These are phyloP conservation scores for Schizopygopsis malacanthus DNA, from an alignment of 2,797 vertebrate species.

Conservation along the genomic window DNA sequence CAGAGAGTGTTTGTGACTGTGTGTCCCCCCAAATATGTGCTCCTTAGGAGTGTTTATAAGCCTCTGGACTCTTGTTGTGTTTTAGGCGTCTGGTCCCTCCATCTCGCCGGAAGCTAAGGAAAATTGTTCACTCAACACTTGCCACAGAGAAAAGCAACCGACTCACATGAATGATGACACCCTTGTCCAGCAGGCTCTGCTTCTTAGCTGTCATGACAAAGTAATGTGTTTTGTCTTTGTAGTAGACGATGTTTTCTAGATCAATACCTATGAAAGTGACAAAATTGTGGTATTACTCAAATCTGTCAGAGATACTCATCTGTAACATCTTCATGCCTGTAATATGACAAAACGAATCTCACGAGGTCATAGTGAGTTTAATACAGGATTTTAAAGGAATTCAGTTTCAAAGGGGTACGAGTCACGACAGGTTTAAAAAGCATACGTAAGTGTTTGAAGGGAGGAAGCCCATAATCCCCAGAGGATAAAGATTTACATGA, in stretches of 20 bases:
- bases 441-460: slow-evolving; percentile 13
- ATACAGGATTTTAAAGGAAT: slow-evolving; percentile 42
- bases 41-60: slow-evolving; percentile 52
- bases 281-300: background rate
- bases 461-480: background rate
- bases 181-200: slow-evolving; percentile 95
- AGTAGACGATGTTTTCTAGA: slow-evolving; percentile 99
- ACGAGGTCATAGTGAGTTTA: slow-evolving; percentile 34
- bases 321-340: background rate
- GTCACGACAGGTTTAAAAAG: slow-evolving; percentile 48
- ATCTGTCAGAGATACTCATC: background rate
- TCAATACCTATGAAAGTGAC: slow-evolving; percentile 85
- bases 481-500: slow-evolving; percentile 25
- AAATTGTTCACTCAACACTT: background rate
- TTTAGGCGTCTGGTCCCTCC: background rate
- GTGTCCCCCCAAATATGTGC: slow-evolving; percentile 36
- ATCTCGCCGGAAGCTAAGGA: background rate
- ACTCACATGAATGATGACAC: slow-evolving; percentile 92
- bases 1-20: slow-evolving; percentile 6
- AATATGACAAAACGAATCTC: background rate
- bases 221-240: slow-evolving; percentile 97
- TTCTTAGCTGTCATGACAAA: slow-evolving; percentile 99
- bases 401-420: slow-evolving; percentile 28
- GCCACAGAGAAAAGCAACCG: background rate
- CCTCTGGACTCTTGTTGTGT: background rate